Evolutionary conservation across 2,113 vertebrate genomes (phyloP), one percentile per base, ranked within the genome.

Genomic region (Calonectris borealis): DNA sequence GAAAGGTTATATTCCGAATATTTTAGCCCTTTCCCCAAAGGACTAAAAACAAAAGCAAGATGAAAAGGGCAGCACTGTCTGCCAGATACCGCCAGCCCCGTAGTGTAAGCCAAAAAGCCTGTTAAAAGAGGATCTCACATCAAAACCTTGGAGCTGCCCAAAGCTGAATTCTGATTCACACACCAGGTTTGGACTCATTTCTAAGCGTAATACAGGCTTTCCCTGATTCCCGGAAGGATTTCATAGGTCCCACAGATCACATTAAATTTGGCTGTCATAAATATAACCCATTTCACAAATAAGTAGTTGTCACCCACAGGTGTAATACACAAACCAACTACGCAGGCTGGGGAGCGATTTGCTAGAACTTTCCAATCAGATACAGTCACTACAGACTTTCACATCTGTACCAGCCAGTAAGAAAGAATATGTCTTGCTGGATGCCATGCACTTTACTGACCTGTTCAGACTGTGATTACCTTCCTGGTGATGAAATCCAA

Each of bases 11-110:
- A 75, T 73, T 91, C 46, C 0, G 13, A 92, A 93, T 95, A 92
- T 93, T 92, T 96, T 82, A 93, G 77, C 49, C 75, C 66, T 96
- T 97, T 92, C n/a, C 95, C 83, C 88, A 90, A 85, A 90, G 83
- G 91, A 82, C 77, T 94, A 62, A 76, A 88, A 96, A 88, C 91
- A 95, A 92, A 96, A 96, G 70, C 83, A 87, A 81, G 85, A 97
- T 60, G 81, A 94, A 96, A 93, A 97, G 91, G 80, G 93, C 89
- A 97, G 73, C 75, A 70, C 85, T 92, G 82, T 76, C 89, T 94
- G 93, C 82, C 81, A 89, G 83, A 87, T 95, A 75, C 25, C 0
- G 1, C 70, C 88, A 90, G 82, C 32, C 48, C 38, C 71, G 79
- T 31, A 55, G 48, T 16, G 58, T 78, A 91, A 91, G 76, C 75